Conservation (phyloP, 2,113 vertebrate species). For the Hippotragus niger region DNA sequence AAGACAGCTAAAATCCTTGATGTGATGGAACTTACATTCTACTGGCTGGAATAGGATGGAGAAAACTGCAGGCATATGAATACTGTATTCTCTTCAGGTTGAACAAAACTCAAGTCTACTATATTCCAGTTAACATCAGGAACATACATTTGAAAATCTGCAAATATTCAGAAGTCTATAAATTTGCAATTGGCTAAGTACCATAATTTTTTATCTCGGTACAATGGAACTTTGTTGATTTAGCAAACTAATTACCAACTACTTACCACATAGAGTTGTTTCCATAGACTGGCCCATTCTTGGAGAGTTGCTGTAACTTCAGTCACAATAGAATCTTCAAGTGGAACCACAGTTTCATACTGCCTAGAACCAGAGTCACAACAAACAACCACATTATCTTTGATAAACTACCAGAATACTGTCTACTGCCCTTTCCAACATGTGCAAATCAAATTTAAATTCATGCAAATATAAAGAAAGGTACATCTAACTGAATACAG, state of each 20-base stretch:
- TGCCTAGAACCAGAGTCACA: conserved; percentile 81
- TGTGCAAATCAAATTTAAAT: conserved; percentile 23
- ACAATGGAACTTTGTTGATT: background rate
- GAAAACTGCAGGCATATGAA: background rate
- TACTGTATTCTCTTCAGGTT: background rate
- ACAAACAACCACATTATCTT: conserved; percentile 25
- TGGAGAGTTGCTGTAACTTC: conserved; percentile 96
- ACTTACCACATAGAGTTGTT: conserved; percentile 98
- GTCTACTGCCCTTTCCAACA: background rate
- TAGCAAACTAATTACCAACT: background rate
- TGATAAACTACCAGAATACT: background rate
- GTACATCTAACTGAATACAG: background rate
- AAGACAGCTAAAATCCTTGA: background rate
- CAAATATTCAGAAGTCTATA: conserved; percentile 34
- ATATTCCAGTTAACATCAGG: background rate
- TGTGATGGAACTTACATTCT: background rate
- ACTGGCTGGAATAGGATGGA: background rate
- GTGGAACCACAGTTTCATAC: conserved; percentile 92
- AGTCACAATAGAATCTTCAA: conserved; percentile 93
- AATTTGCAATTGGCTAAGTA: background rate
- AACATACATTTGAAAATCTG: conserved; percentile 34
- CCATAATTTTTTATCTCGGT: background rate
- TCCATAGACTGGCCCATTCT: conserved; percentile 97
- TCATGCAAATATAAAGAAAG: background rate
- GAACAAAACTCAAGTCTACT: background rate